Percentiles rank a stretch among this genome's conserved stretches.
Evolutionary conservation across 2,113 vertebrate genomes (phyloP).

Genomic region (Mormoops blainvillei): DNA sequence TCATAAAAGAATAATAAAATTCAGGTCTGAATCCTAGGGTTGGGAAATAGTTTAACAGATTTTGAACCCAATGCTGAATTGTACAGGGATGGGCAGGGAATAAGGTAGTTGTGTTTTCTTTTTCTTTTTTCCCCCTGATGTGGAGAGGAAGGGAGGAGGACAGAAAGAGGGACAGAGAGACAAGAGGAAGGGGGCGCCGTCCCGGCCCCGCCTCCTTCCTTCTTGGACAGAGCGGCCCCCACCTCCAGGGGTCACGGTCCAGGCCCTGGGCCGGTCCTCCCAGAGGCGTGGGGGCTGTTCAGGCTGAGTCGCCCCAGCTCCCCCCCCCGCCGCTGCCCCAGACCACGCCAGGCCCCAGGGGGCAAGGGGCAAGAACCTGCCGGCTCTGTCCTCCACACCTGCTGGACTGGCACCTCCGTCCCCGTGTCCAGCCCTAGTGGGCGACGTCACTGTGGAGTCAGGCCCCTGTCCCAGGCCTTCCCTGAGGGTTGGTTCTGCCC

Average conservation of each 20-base stretch:
- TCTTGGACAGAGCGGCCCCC: background rate
- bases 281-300: background rate
- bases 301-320: too few relatives aligned
- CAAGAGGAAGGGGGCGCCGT: background rate
- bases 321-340: background rate
- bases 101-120: background rate
- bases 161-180: rapidly evolving
- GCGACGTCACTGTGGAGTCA: rapidly evolving
- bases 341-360: background rate
- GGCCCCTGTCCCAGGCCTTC: too few relatives aligned
- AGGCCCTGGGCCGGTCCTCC: rapidly evolving
- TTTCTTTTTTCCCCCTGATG: background rate
- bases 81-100: rapidly evolving
- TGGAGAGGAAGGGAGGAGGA: too few relatives aligned
- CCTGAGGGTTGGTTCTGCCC: too few relatives aligned
- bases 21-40: background rate
- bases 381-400: background rate
- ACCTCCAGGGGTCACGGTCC: rapidly evolving
- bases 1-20: background rate
- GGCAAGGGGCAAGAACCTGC: too few relatives aligned
- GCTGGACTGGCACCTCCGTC: too few relatives aligned
- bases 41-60: background rate
- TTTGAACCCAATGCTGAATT: background rate
- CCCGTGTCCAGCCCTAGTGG: background rate
- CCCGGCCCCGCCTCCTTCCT: background rate